Percentiles rank a stretch among this genome's conserved stretches.
Conservation (phyloP, 2,888 invertebrate species). For the Diadegma fenestrale region DNA sequence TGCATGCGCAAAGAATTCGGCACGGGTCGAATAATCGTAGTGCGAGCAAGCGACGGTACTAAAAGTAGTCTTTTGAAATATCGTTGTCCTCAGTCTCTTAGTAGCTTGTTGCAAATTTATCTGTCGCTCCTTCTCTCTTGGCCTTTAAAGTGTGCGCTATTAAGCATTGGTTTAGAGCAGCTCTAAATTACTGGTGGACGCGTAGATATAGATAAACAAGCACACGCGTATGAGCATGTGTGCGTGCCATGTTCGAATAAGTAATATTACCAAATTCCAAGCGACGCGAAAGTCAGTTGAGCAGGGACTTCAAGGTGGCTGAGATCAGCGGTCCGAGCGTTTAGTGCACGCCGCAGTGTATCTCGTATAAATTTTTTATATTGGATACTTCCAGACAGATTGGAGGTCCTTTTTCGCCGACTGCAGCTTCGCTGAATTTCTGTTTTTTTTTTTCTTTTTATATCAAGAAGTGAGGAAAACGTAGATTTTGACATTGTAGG, state of each 20-base stretch:
- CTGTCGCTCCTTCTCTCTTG: slow-evolving; percentile 8
- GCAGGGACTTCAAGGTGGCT: slow-evolving; percentile 33
- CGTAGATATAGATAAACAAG: neutral
- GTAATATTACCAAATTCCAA: slow-evolving; percentile 63
- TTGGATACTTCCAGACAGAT: slow-evolving; percentile 38
- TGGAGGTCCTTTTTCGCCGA: slow-evolving; percentile 6
- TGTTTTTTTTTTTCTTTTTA: too few relatives aligned
- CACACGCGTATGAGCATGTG: neutral
- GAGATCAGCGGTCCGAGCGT: slow-evolving; percentile 29
- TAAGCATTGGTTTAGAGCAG: slow-evolving; percentile 23
- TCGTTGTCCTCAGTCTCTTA: slow-evolving; percentile 20
- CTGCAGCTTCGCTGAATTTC: neutral
- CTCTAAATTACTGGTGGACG: slow-evolving; percentile 17
- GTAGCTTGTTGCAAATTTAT: slow-evolving; percentile 5
- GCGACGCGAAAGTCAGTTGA: slow-evolving; percentile 59
- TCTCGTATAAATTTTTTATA: slow-evolving; percentile 14
- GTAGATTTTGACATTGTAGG: slow-evolving; percentile 9
- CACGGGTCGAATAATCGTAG: slow-evolving; percentile 47
- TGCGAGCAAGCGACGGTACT: slow-evolving; percentile 37
- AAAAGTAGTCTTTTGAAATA: slow-evolving; percentile 58
- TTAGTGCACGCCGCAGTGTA: slow-evolving; percentile 7
- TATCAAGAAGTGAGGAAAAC: neutral
- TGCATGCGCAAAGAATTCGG: slow-evolving; percentile 49
- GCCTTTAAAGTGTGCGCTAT: slow-evolving; percentile 32
- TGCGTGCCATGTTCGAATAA: slow-evolving; percentile 24